A percentile compares a stretch with the other conserved stretches of the same genome.
These are phyloP conservation scores for Paramisgurnus dabryanus DNA, from an alignment of 2,113 vertebrate species.

Conservation along the genomic window DNA sequence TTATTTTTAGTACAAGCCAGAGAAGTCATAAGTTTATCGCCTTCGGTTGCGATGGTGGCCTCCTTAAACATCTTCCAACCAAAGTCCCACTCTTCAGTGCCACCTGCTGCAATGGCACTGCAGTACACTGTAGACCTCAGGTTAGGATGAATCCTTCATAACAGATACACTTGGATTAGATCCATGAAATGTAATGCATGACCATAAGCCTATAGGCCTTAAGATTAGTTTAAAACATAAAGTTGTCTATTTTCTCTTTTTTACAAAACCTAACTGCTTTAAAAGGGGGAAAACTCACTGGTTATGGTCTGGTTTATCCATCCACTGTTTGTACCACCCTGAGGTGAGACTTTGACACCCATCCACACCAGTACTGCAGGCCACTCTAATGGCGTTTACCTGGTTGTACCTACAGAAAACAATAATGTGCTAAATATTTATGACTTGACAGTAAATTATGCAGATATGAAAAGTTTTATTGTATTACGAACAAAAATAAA, in stretches of 20 bases:
- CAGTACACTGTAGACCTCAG: conserved; percentile 86
- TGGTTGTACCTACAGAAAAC: conserved; percentile 79
- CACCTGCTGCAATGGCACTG: conserved; percentile 78
- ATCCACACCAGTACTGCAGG: conserved; percentile 74
- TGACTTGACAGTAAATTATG: too few relatives aligned
- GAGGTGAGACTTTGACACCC: conserved; percentile 64
- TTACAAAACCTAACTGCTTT: not conserved
- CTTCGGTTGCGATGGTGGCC: conserved; percentile 76
- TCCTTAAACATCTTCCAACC: conserved; percentile 75
- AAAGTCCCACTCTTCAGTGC: conserved; percentile 79
- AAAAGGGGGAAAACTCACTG: conserved; percentile 67
- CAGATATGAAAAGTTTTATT: not conserved
- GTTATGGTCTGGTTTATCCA: rapidly evolving
- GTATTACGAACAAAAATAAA: not conserved
- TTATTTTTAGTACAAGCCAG: conserved; percentile 77
- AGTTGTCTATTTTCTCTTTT: not conserved
- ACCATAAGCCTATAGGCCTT: too few relatives aligned
- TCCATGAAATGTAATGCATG: not conserved
- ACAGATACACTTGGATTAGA: not conserved
- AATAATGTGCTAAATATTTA: not conserved
- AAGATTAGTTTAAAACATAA: not conserved
- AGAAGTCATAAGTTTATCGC: conserved; percentile 78
- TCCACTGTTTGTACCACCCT: conserved; percentile 57
- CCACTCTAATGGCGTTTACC: conserved; percentile 80
- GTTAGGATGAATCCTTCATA: conserved; percentile 80